Conservation (phyloP, 2,797 vertebrate genomes). For the Loris lydekkerianus region DNA sequence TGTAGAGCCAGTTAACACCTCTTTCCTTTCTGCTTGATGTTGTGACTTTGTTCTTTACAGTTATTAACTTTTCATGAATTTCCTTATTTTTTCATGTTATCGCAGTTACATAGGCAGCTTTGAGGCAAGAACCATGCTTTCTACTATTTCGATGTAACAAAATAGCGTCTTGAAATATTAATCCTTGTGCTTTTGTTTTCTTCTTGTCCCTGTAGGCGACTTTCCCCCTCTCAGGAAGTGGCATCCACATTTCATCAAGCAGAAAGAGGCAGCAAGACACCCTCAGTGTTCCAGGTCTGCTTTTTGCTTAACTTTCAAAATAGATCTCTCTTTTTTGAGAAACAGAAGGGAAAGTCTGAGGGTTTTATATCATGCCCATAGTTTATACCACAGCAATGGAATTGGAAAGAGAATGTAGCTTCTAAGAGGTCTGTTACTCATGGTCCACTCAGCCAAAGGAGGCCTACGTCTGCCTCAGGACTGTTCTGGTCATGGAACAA, state of each 20-base stretch:
- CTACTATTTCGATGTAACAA: slow-evolving; percentile 30
- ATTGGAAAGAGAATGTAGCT: neutral
- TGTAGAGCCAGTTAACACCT: neutral
- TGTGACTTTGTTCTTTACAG: slow-evolving; percentile 15
- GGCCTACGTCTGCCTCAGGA: neutral
- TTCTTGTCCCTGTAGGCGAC: slow-evolving; percentile 49
- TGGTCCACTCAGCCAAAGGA: neutral
- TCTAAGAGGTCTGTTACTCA: neutral
- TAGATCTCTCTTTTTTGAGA: slow-evolving; percentile 1
- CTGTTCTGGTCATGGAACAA: neutral
- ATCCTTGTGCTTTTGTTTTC: slow-evolving; percentile 68
- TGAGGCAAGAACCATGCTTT: slow-evolving; percentile 56
- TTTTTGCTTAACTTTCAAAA: neutral
- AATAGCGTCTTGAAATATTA: slow-evolving; percentile 61
- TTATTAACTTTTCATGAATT: slow-evolving; percentile 67
- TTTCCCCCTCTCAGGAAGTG: neutral
- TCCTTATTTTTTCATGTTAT: slow-evolving; percentile 63
- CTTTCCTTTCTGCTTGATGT: slow-evolving; percentile 40
- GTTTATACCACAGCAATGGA: neutral
- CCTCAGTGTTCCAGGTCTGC: neutral
- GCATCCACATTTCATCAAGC: neutral
- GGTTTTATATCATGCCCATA: neutral
- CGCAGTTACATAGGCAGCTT: slow-evolving; percentile 12
- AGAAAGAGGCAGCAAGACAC: slow-evolving; percentile 1
- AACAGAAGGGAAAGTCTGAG: neutral